A percentile compares a stretch with the other conserved stretches of the same genome.
These are phyloP conservation scores for Morone saxatilis DNA, from an alignment of 2,113 vertebrate species.

Conservation along the genomic window DNA sequence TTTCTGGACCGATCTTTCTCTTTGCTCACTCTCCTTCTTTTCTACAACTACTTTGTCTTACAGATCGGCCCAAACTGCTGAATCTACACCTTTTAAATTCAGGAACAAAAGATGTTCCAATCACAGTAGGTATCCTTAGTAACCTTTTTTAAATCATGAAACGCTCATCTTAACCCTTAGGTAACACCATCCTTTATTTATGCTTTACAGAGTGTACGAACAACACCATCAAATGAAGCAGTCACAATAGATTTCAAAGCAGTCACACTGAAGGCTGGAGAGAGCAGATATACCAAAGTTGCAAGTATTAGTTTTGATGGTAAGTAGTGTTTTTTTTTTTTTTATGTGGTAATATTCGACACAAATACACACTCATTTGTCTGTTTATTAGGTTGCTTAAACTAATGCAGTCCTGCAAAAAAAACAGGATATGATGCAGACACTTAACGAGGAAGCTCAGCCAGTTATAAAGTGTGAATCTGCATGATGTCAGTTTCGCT, in stretches of 20 bases:
- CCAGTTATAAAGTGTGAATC: background rate
- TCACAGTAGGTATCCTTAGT: conserved; percentile 88
- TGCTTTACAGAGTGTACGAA: conserved; percentile 91
- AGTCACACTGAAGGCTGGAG: conserved; percentile 95
- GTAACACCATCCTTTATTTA: background rate
- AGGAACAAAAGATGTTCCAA: conserved; percentile 97
- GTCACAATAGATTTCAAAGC: conserved; percentile 95
- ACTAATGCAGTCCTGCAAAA: background rate
- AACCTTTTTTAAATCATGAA: background rate
- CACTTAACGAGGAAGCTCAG: background rate
- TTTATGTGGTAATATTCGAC: background rate
- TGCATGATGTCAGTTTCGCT: conserved; percentile 3
- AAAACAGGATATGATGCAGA: background rate
- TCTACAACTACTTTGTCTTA: conserved; percentile 26
- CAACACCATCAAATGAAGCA: conserved; percentile 96
- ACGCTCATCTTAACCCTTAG: background rate
- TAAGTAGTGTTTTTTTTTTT: conserved; percentile 78
- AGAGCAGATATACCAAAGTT: conserved; percentile 98
- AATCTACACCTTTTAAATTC: conserved; percentile 99
- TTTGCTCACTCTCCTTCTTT: background rate
- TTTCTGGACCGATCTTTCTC: background rate
- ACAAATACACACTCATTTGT: background rate
- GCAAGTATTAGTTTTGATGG: conserved; percentile 99
- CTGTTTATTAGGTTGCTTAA: no score
- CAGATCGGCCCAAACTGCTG: conserved; percentile 97